These are phyloP conservation scores for Brachirus orientalis DNA, from an alignment of 2,113 vertebrate genomes.

Conservation along the genomic window DNA sequence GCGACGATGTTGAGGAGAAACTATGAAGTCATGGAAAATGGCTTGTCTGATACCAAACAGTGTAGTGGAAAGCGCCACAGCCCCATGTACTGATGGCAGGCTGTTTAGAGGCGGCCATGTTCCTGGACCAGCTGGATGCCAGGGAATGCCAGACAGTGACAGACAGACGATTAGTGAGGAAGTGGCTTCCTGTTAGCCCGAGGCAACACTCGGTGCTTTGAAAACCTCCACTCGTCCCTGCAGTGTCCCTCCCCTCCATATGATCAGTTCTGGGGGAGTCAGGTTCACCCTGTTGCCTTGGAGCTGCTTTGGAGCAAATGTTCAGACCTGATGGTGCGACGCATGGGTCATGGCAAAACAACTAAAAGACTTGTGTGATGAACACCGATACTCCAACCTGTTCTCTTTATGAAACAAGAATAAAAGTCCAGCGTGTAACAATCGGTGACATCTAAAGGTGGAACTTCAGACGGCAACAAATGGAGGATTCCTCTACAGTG, in stretches of 20 bases:
- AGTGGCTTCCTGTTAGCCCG: slow-evolving; percentile 68
- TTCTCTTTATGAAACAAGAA: too few species aligned
- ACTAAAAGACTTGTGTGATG: slow-evolving; percentile 19
- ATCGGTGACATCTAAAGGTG: too few species aligned
- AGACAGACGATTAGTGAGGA: slow-evolving; percentile 72
- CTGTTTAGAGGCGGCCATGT: slow-evolving; percentile 52
- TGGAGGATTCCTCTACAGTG: too few species aligned
- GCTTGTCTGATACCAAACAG: too few species aligned
- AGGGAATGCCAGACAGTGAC: slow-evolving; percentile 69
- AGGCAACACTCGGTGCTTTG: slow-evolving; percentile 63
- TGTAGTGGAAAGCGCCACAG: too few species aligned
- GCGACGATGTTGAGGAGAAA: too few species aligned
- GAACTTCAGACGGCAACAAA: too few species aligned
- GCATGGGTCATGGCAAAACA: slow-evolving; percentile 46
- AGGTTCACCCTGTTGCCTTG: slow-evolving; percentile 61
- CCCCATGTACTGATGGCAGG: slow-evolving; percentile 41
- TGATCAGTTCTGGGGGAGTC: slow-evolving; percentile 39
- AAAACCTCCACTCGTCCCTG: slow-evolving; percentile 59
- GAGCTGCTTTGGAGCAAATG: slow-evolving; percentile 68
- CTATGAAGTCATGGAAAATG: too few species aligned
- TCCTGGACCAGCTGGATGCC: slow-evolving; percentile 67
- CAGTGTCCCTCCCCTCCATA: slow-evolving; percentile 50
- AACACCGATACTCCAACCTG: slow-evolving; percentile 11
- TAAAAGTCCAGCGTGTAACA: slow-evolving; percentile 22
- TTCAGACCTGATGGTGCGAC: slow-evolving; percentile 45